Evolutionary conservation across 1,140 invertebrate species (phyloP).

Genomic region (Bacillus rossius): DNA sequence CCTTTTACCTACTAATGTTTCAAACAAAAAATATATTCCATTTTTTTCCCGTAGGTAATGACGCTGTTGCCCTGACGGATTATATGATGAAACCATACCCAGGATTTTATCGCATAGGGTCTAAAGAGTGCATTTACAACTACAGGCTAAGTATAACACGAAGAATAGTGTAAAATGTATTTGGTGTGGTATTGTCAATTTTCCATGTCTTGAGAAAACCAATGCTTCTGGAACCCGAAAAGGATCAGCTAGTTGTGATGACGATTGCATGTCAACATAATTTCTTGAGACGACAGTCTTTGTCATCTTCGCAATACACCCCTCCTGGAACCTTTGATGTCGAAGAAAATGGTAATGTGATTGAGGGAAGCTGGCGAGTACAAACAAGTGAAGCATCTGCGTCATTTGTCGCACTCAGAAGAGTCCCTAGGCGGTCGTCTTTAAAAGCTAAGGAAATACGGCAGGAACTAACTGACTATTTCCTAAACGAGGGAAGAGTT

Average conservation of each 20-base stretch:
- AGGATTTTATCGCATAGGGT: conserved; percentile 29
- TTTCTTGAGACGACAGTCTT: too few species aligned
- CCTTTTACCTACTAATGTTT: conserved; percentile 23
- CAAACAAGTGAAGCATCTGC: too few species aligned
- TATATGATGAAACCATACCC: conserved; percentile 44
- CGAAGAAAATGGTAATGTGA: too few species aligned
- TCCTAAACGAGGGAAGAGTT: too few species aligned
- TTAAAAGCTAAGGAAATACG: too few species aligned
- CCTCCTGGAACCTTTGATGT: too few species aligned
- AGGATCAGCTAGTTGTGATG: conserved; percentile 28
- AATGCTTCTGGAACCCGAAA: conserved; percentile 26
- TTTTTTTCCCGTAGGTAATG: conserved; percentile 42
- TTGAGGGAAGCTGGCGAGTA: too few species aligned
- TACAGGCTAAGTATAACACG: conserved; percentile 36
- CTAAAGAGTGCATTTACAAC: conserved; percentile 37
- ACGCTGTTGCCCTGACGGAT: conserved; percentile 42
- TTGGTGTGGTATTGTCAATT: conserved; percentile 43
- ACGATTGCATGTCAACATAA: conserved; percentile 21
- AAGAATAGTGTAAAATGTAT: conserved; percentile 46
- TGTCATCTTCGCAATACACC: too few species aligned
- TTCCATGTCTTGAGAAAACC: conserved; percentile 28
- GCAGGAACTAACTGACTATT: too few species aligned
- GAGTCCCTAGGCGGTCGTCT: too few species aligned
- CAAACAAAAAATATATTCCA: conserved; percentile 6
- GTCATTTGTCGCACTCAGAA: too few species aligned